A percentile compares a stretch with the other conserved stretches of the same genome.
phyloP scores from a whole-genome alignment of 2,797 vertebrate species.

The Neosilurus mollespiculum region DNA sequence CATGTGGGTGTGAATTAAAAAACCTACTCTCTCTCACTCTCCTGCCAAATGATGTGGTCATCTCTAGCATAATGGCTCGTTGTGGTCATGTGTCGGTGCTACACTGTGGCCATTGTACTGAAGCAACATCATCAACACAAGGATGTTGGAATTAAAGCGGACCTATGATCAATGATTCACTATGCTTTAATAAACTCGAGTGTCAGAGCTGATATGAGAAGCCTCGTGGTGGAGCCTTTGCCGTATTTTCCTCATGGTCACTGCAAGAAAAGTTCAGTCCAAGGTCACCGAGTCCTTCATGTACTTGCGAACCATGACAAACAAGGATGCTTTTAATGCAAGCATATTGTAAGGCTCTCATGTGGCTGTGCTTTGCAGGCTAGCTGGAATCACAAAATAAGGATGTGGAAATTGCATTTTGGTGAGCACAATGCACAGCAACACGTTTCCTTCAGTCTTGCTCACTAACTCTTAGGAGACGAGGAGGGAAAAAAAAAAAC shows the following conservation, averaged over 20 bases:
- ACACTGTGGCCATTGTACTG: constrained; percentile 68
- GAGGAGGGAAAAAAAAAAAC: constrained; percentile 62
- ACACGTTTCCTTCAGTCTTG: constrained; percentile 71
- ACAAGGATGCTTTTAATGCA: constrained; percentile 44
- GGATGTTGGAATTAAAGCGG: constrained; percentile 70
- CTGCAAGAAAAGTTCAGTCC: constrained; percentile 34
- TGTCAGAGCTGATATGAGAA: constrained; percentile 55
- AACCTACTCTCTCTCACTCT: neutral
- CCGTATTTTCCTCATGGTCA: constrained; percentile 7
- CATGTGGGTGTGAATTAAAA: constrained; percentile 43
- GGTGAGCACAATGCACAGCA: constrained; percentile 55
- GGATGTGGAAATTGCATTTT: constrained; percentile 52
- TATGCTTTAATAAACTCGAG: constrained; percentile 72
- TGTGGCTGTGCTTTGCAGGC: constrained; percentile 50
- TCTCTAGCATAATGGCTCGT: neutral
- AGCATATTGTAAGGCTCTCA: constrained; percentile 43
- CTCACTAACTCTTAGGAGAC: constrained; percentile 67
- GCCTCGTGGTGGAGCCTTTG: constrained; percentile 1
- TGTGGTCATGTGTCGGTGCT: constrained; percentile 9
- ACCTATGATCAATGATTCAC: constrained; percentile 71
- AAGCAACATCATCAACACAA: constrained; percentile 69
- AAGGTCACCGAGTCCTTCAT: constrained; percentile 42
- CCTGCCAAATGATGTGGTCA: constrained; percentile 26
- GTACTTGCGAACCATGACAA: constrained; percentile 41
- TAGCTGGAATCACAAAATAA: constrained; percentile 45